phyloP scores from a whole-genome alignment of 2,888 invertebrate genomes.

The Lepidochitona cinerea region DNA sequence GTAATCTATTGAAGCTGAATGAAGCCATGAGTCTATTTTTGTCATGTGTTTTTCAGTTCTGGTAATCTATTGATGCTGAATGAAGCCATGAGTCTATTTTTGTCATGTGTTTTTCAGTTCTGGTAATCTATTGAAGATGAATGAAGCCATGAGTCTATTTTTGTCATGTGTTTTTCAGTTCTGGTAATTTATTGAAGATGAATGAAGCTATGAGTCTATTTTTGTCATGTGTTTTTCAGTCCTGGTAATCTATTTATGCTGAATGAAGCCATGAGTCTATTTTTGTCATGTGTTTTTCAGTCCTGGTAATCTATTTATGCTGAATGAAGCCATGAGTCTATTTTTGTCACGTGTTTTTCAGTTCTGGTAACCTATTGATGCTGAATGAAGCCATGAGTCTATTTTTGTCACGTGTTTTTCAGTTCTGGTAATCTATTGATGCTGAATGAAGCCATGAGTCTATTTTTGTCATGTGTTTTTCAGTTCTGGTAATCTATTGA shows the following conservation, averaged over 20 bases:
- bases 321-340: slow-evolving; percentile 88
- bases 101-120: too few relatives aligned
- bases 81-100: slow-evolving; percentile 84
- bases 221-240: too few relatives aligned
- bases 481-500: slow-evolving; percentile 85
- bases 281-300: too few relatives aligned
- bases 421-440: slow-evolving; percentile 86
- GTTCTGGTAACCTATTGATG: slow-evolving; percentile 86
- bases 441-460: slow-evolving; percentile 87
- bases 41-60: slow-evolving; percentile 76
- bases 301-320: slow-evolving; percentile 87
- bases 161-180: too few relatives aligned
- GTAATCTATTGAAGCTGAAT: slow-evolving; percentile 88
- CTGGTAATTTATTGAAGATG: slow-evolving; percentile 88
- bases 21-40: slow-evolving; percentile 86
- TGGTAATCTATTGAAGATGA: slow-evolving; percentile 88
- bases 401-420: too few relatives aligned
- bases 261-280: slow-evolving; percentile 86
- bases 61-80: slow-evolving; percentile 90
- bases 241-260: slow-evolving; percentile 89
- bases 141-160: slow-evolving; percentile 86
- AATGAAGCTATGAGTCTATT: slow-evolving; percentile 87
- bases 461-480: too few relatives aligned
- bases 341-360: too few relatives aligned
- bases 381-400: slow-evolving; percentile 88